phyloP scores from a whole-genome alignment of 1,140 invertebrate genomes.

The Leguminivora glycinivorella region DNA sequence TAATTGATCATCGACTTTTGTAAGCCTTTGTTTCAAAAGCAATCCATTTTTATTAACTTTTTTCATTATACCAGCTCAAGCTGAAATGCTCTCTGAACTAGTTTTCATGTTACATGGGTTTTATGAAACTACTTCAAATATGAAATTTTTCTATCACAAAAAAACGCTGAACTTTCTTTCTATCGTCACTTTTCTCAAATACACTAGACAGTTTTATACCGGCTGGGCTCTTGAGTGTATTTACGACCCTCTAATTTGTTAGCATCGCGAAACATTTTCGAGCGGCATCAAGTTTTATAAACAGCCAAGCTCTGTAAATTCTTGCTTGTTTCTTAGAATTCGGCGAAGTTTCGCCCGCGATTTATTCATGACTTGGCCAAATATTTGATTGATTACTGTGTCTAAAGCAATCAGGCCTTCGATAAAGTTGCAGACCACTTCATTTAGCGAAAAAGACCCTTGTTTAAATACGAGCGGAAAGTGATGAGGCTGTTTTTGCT shows the following conservation, averaged over 20 bases:
- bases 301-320: conserved; percentile 27
- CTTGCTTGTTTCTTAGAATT: conserved; percentile 36
- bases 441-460: conserved; percentile 59
- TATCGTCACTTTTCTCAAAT: too few relatives aligned
- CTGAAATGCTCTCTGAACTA: too few relatives aligned
- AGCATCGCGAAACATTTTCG: conserved; percentile 17
- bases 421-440: conserved; percentile 65
- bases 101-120: too few relatives aligned
- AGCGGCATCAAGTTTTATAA: not conserved
- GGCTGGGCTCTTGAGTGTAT: not conserved
- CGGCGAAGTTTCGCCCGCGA: conserved; percentile 40
- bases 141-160: too few relatives aligned
- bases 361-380: conserved; percentile 68
- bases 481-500: conserved; percentile 53
- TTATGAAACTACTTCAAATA: too few relatives aligned
- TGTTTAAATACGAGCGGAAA: conserved; percentile 55
- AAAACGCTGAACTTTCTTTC: too few relatives aligned
- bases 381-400: conserved; percentile 70
- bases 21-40: too few relatives aligned
- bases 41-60: too few relatives aligned
- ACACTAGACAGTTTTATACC: not conserved
- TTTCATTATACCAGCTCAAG: too few relatives aligned
- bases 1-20: too few relatives aligned
- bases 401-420: conserved; percentile 57
- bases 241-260: conserved; percentile 7